phyloP scores from a whole-genome alignment of 1,140 invertebrate genomes.

The Drosophila carrolli region DNA sequence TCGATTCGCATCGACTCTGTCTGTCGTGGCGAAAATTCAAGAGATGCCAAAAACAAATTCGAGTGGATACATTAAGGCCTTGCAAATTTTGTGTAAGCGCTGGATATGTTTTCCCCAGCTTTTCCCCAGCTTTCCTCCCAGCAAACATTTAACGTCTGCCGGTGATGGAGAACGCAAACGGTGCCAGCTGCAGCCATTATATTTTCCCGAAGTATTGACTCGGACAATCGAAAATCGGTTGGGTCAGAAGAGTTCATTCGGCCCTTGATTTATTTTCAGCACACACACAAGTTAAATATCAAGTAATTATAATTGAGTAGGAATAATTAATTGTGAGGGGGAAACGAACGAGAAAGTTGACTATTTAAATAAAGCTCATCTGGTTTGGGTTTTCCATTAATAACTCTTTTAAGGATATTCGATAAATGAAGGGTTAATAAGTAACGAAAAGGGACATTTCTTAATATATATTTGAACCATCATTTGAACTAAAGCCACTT shows the following conservation, averaged over 20 bases:
- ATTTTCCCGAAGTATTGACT: constrained; percentile 5
- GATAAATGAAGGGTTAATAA: too few species aligned
- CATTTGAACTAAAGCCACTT: too few species aligned
- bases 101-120: constrained; percentile 12
- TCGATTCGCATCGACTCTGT: constrained; percentile 6
- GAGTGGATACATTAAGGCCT: constrained; percentile 51
- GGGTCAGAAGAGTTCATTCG: constrained; percentile 25
- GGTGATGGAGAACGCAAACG: constrained; percentile 18
- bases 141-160: constrained; percentile 43
- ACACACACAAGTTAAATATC: background rate
- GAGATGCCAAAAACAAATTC: constrained; percentile 45
- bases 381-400: too few species aligned
- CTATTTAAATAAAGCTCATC: background rate
- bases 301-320: background rate
- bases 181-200: constrained; percentile 39
- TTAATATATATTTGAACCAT: too few species aligned
- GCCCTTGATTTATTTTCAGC: constrained; percentile 14
- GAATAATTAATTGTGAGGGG: background rate
- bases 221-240: background rate
- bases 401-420: too few species aligned
- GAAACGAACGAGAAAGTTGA: background rate
- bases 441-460: too few species aligned
- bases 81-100: constrained; percentile 40
- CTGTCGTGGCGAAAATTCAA: constrained; percentile 23
- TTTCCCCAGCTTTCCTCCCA: background rate